phyloP scores from a whole-genome alignment of 2,113 vertebrate species.

The Scomber scombrus region DNA sequence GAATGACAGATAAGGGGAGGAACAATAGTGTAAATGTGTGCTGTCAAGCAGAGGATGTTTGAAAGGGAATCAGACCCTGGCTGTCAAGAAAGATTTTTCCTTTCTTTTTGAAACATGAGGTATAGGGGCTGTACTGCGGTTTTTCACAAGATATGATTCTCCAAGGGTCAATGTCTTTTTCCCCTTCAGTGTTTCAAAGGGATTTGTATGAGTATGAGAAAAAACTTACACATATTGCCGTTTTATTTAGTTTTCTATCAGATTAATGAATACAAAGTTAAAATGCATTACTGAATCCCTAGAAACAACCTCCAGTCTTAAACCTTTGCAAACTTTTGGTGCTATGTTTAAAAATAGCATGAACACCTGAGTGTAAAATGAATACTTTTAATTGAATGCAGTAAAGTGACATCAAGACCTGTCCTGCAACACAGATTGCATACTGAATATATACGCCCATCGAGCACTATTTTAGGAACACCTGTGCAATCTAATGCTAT shows the following conservation, averaged over 20 bases:
- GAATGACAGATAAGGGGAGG: constrained; percentile 66
- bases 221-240: too few relatives aligned
- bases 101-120: constrained; percentile 46
- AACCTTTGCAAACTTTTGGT: neutral
- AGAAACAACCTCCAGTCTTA: too few relatives aligned
- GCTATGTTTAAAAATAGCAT: neutral
- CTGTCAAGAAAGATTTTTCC: constrained; percentile 55
- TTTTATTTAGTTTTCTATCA: too few relatives aligned
- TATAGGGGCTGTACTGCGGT: constrained; percentile 1
- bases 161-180: neutral
- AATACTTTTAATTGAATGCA: constrained; percentile 10
- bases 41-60: constrained; percentile 60
- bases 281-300: too few relatives aligned
- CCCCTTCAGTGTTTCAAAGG: neutral
- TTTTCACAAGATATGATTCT: constrained; percentile 21
- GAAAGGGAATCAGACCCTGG: constrained; percentile 63
- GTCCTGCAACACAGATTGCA: too few relatives aligned
- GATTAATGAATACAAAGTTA: too few relatives aligned
- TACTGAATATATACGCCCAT: too few relatives aligned
- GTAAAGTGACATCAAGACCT: neutral
- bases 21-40: constrained; percentile 65
- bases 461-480: too few relatives aligned
- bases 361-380: neutral
- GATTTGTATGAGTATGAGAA: neutral
- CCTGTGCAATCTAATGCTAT: too few relatives aligned